Percentiles rank a stretch among this genome's conserved stretches.
These are phyloP conservation scores for Alviniconcha strummeri DNA, from an alignment of 2,888 invertebrate genomes.

Conservation along the genomic window DNA sequence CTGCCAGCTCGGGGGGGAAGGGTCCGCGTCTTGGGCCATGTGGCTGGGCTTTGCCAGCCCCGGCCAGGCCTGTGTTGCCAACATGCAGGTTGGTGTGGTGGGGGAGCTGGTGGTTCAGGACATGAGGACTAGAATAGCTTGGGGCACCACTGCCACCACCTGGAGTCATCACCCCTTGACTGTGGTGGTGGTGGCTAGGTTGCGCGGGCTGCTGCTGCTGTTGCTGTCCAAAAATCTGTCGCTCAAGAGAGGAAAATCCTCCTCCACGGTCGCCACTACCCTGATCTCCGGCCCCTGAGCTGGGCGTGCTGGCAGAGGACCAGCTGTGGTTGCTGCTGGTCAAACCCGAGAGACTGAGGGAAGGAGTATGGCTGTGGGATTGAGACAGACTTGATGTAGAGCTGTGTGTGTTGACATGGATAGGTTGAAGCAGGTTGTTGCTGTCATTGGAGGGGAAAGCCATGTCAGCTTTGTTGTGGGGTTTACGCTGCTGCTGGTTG, in stretches of 20 bases:
- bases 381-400: background rate
- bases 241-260: constrained; percentile 13
- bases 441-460: constrained; percentile 9
- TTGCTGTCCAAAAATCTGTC: constrained; percentile 28
- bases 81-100: constrained; percentile 10
- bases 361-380: constrained; percentile 13
- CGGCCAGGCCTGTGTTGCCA: background rate
- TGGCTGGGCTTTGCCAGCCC: constrained; percentile 19
- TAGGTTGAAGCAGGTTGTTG: constrained; percentile 26
- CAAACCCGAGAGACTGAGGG: constrained; percentile 17
- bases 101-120: constrained; percentile 34
- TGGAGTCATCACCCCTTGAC: constrained; percentile 26
- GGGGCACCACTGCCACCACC: constrained; percentile 17
- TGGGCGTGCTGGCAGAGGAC: constrained; percentile 29
- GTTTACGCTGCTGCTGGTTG: constrained; percentile 24
- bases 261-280: constrained; percentile 2
- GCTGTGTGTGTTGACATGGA: constrained; percentile 27
- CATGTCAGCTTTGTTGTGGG: constrained; percentile 2
- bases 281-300: constrained; percentile 28
- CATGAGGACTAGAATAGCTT: constrained; percentile 29
- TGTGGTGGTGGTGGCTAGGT: constrained; percentile 26
- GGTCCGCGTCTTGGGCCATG: constrained; percentile 20
- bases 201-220: constrained; percentile 37
- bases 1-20: constrained; percentile 26
- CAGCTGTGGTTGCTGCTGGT: constrained; percentile 30